Conservation (phyloP, 2,113 vertebrate species). For the Gopherus flavomarginatus region DNA sequence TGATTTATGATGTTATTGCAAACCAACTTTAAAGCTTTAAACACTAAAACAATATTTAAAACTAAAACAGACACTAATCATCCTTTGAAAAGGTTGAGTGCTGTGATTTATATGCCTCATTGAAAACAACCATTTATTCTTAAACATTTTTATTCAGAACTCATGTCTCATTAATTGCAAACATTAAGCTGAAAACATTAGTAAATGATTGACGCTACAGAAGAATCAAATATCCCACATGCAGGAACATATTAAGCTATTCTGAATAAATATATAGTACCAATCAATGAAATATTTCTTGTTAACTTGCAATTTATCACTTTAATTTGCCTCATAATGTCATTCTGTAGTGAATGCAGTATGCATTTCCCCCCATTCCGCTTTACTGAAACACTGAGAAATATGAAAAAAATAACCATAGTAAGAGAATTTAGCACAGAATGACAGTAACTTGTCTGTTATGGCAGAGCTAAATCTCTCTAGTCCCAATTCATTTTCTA, state of each 20-base stretch:
- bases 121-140: constrained; percentile 57
- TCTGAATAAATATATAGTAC: not conserved
- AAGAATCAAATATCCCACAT: constrained; percentile 9
- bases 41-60: constrained; percentile 62
- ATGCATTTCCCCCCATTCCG: not conserved
- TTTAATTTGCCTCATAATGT: constrained; percentile 18
- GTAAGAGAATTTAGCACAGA: not conserved
- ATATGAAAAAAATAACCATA: not conserved
- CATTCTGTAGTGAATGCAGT: not conserved
- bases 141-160: constrained; percentile 34
- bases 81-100: constrained; percentile 58
- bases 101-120: constrained; percentile 62
- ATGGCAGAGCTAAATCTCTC: not conserved
- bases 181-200: constrained; percentile 42
- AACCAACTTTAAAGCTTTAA: constrained; percentile 53
- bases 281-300: not conserved
- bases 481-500: not conserved
- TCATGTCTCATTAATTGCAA: constrained; percentile 42
- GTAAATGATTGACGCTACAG: constrained; percentile 3
- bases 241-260: not conserved
- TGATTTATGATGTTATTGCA: constrained; percentile 57
- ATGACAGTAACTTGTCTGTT: constrained; percentile 53
- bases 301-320: constrained; percentile 5
- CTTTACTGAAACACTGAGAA: not conserved
- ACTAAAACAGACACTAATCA: constrained; percentile 47